Evolutionary conservation across 1,140 invertebrate genomes (phyloP).

Genomic region (Trinorchestia longiramus): DNA sequence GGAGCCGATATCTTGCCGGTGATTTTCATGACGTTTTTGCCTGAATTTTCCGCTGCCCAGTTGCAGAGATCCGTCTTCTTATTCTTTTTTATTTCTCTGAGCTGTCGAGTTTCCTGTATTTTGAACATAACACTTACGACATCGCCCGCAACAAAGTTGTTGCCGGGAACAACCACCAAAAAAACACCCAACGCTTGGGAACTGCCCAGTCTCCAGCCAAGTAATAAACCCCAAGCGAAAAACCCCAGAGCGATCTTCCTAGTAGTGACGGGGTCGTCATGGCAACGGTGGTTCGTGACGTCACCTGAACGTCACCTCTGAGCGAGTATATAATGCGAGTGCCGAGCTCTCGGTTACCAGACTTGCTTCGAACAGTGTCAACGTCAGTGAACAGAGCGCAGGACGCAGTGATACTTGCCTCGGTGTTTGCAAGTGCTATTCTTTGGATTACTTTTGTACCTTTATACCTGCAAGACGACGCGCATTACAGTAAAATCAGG

Average conservation of each 20-base stretch:
- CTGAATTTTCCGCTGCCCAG: neutral
- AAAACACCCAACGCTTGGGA: neutral
- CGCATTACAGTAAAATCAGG: conserved; percentile 38
- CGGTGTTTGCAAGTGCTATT: neutral
- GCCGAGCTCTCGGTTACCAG: neutral
- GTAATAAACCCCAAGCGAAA: conserved; percentile 26
- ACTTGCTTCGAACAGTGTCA: conserved; percentile 34
- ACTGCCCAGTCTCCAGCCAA: neutral
- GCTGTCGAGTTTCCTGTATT: neutral
- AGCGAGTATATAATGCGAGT: neutral
- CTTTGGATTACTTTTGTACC: conserved; percentile 44
- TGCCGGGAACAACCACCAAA: conserved; percentile 12
- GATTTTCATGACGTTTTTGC: neutral
- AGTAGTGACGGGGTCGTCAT: conserved; percentile 35
- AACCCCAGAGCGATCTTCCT: neutral
- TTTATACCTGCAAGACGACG: conserved; percentile 50
- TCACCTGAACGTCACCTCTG: neutral
- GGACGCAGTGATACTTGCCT: conserved; percentile 1
- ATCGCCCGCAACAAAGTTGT: conserved; percentile 11
- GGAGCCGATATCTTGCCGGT: neutral
- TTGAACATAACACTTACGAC: conserved; percentile 30
- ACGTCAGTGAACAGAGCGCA: neutral
- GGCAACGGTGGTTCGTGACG: neutral
- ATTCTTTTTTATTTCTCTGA: neutral
- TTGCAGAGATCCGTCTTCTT: neutral